Percentiles rank a stretch among this genome's conserved stretches.
Evolutionary conservation across 2,113 vertebrate genomes (phyloP).

Genomic region (Corynorhinus townsendii): DNA sequence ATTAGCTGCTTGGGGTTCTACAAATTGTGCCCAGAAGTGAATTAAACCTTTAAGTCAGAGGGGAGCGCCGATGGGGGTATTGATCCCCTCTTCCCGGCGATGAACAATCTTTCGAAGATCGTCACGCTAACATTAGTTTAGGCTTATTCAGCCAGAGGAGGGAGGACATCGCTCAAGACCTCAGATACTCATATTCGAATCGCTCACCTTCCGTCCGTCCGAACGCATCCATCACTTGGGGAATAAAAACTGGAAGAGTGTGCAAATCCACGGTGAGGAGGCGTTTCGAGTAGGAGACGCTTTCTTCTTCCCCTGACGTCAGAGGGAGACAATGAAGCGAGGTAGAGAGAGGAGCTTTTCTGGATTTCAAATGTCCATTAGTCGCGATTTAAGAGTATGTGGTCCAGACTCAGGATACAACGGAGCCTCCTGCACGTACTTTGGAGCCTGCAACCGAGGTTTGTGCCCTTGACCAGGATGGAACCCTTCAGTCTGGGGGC

Average conservation of each 20-base stretch:
- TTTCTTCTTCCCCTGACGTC: not conserved
- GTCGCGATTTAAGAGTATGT: not conserved
- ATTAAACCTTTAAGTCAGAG: conserved; percentile 36
- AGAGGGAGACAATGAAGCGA: not conserved
- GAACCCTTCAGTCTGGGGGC: too few relatives aligned
- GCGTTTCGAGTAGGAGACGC: not conserved
- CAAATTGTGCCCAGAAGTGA: not conserved
- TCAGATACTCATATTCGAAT: conserved; percentile 28
- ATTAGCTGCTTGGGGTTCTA: not conserved
- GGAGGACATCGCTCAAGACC: not conserved
- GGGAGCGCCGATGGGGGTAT: not conserved
- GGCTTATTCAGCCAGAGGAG: conserved; percentile 43
- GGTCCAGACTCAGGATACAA: not conserved
- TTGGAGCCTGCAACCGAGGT: too few relatives aligned
- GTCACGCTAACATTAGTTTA: conserved; percentile 42
- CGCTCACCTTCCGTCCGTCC: conserved; percentile 47
- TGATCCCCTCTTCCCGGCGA: conserved; percentile 55
- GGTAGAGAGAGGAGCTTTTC: not conserved
- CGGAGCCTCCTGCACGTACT: not conserved
- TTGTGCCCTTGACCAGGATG: too few relatives aligned
- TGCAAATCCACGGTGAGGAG: not conserved
- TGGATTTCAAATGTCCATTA: not conserved
- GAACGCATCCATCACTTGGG: conserved; percentile 34
- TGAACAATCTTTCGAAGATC: conserved; percentile 49
- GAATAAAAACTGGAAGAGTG: not conserved